Conservation (phyloP, 2,113 vertebrate genomes). For the Vulpes ferrilata region DNA sequence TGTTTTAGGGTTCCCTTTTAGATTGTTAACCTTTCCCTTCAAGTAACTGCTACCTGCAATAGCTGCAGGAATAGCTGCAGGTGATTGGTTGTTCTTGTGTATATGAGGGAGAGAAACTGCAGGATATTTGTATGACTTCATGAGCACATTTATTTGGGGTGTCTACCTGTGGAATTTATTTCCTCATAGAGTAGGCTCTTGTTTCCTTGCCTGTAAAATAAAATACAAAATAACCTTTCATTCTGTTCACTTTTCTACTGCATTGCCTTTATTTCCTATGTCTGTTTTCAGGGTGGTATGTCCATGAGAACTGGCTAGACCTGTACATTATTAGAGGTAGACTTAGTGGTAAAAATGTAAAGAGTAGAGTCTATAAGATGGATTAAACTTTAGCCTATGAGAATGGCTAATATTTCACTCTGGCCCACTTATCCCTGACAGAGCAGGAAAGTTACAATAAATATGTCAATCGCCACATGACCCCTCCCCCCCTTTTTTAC, state of each 20-base stretch:
- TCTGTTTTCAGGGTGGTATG: slow-evolving; percentile 24
- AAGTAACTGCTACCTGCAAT: not conserved
- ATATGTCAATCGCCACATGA: slow-evolving; percentile 9
- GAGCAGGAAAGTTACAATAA: not conserved
- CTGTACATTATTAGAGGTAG: slow-evolving; percentile 4
- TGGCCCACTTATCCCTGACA: slow-evolving; percentile 20
- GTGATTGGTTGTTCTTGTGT: slow-evolving; percentile 8
- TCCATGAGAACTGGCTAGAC: slow-evolving; percentile 24
- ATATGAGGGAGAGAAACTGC: not conserved
- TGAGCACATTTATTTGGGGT: not conserved
- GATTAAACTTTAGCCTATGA: slow-evolving; percentile 48
- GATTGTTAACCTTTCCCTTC: not conserved
- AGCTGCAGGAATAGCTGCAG: not conserved
- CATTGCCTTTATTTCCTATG: slow-evolving; percentile 45
- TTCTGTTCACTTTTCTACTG: slow-evolving; percentile 37
- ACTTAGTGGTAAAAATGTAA: slow-evolving; percentile 53
- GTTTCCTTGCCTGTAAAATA: slow-evolving; percentile 19
- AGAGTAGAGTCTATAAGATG: slow-evolving; percentile 39
- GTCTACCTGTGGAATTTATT: not conserved
- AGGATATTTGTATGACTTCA: slow-evolving; percentile 34
- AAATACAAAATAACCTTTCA: not conserved
- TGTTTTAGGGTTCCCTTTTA: slow-evolving; percentile 56
- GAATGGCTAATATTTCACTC: slow-evolving; percentile 26
- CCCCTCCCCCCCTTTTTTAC: slow-evolving; percentile 26
- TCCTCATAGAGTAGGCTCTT: slow-evolving; percentile 26